Base-by-base conservation (phyloP, 2,797 vertebrate genomes). In the Acanthis flammea region DNA sequence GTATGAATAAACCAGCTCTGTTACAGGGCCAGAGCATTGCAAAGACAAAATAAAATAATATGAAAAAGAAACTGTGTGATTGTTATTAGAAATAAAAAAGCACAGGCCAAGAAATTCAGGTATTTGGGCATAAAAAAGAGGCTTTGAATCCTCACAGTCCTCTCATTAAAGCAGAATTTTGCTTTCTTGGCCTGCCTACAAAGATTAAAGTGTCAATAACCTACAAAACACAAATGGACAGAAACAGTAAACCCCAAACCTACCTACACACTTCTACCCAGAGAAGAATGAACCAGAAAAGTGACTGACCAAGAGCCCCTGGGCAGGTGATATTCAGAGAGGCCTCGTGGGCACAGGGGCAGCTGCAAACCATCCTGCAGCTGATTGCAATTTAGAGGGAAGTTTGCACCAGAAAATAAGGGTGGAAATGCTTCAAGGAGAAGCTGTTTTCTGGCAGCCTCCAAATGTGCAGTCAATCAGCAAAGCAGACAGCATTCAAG, bases 271-370 rank as follows among this genome's bases (percentile, higher is more conserved):
- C 12, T 51, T 45, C 39, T 33, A 17, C 7, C 19, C 16, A 42
- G n/a, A 37, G 33, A 41, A 74, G 28, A 86, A 87, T 2, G 2
- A 86, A 42, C 1, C 22, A 82, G 25, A 50, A 57, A 72, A 31
- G 10, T 0, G 6, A 31, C 6, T 39, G 5, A 61, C n/a, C 4
- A 1, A 3, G 8, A 44, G 0, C 4, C 39, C 51, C 31, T 0
- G 0, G 17, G 11, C 66, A 84, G 16, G 51, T 45, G 79, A 39
- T 31, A 19, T 4, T 66, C 42, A 58, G 14, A 39, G 41, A 55
- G 27, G 7, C 10, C 67, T 42, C 42, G 0, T 3, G 35, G 78
- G 68, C 57, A 30, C 18, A 9, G 53, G 27, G 37, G 31, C 68
- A 94, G 68, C 58, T 93, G 45, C 54, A 51, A 41, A 14, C 12